A percentile compares a stretch with the other conserved stretches of the same genome.
Conservation (phyloP, 1,140 invertebrate species). For the Halictus rubicundus region DNA sequence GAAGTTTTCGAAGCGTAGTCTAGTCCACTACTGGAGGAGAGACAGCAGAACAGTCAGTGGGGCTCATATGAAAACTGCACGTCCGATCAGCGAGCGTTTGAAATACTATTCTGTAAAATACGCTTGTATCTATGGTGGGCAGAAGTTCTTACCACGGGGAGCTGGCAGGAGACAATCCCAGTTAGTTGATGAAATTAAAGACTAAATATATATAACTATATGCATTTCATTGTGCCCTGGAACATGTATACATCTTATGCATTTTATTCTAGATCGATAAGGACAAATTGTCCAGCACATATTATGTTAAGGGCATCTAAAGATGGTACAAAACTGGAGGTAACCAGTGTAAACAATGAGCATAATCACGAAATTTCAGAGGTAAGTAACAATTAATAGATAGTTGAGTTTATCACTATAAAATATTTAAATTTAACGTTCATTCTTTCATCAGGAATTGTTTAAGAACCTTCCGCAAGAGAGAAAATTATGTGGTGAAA, state of each 20-base stretch:
- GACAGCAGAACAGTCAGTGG: constrained; percentile 79
- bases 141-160: constrained; percentile 77
- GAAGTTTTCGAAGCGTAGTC: constrained; percentile 73
- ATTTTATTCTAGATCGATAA: constrained; percentile 70
- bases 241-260: constrained; percentile 22
- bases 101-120: constrained; percentile 80
- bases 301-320: constrained; percentile 79
- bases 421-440: neutral
- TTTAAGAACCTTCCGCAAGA: constrained; percentile 78
- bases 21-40: constrained; percentile 79
- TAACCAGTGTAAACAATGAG: constrained; percentile 79
- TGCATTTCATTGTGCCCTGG: neutral
- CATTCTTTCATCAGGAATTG: constrained; percentile 65
- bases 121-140: constrained; percentile 79
- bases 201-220: neutral
- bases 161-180: constrained; percentile 77
- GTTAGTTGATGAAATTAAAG: constrained; percentile 59
- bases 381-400: constrained; percentile 46
- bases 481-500: constrained; percentile 75
- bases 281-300: constrained; percentile 79
- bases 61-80: constrained; percentile 79
- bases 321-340: constrained; percentile 78
- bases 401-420: neutral
- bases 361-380: constrained; percentile 80
- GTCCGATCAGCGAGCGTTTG: constrained; percentile 75